Base-by-base conservation (phyloP, 2,888 invertebrate genomes). In the Chrysomela aeneicollis region DNA sequence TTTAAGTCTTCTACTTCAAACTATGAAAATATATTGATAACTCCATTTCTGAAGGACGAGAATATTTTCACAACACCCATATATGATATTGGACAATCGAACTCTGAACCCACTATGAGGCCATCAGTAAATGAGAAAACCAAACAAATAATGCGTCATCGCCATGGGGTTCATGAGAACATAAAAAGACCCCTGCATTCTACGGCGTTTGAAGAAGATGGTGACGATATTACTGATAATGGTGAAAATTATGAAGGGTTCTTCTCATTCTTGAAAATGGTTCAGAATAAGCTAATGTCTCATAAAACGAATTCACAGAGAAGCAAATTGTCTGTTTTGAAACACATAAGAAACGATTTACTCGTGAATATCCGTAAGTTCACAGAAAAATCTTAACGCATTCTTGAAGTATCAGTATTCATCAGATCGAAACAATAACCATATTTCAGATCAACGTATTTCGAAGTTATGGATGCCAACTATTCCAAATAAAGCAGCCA, bases 281-380 rank as follows among this genome's bases (percentile, higher is more conserved):
- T 82, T 18, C 82, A 83, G 70, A 74, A 76, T 19, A 77, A 76
- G 21, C 70, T 83, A 30, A 71, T 80, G 35, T 71, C 73, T 17
- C 83, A 81, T 65, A 83, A 84, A 2, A 82, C 86, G 18, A 82
- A 80, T 55, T 73, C 74, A 30, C 67, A 75, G 17, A 76, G 76
- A 50, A 86, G 86, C 57, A 90, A 90, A 80, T 80, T 89, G 10
- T 78, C 81, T 50, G 87, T 89, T 75, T 82, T 91, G 60, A 84
- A 85, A 69, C 79, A 84, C 17, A 83, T 91, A 61, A 86, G 87
- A 67, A 86, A 88, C 68, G 83, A 85, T 61, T 82, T 93, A 19
- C 81, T 92, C 68, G 79, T 80, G 21, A 87, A 88, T 75, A 91
- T 93, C 72, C 88, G 92, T 92, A 83, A 85, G 85, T 80, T 64